phyloP scores from a whole-genome alignment of 2,797 vertebrate species.

The Limnodromus scolopaceus region DNA sequence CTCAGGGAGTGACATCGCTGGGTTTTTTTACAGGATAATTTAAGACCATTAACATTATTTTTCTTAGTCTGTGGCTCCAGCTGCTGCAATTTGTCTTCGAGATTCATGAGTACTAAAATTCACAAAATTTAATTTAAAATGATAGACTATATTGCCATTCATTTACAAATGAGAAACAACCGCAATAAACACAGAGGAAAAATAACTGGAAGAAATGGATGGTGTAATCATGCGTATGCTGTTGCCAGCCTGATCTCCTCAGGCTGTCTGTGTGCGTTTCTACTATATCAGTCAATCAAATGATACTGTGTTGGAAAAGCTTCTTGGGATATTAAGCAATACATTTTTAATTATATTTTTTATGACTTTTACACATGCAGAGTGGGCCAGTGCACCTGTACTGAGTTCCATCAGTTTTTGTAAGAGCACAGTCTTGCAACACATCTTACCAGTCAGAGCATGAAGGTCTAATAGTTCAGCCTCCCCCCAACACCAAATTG shows the following conservation, averaged over 20 bases:
- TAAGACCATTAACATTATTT: not conserved
- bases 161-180: constrained; percentile 33
- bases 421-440: not conserved
- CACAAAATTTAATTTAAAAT: constrained; percentile 71
- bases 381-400: not conserved
- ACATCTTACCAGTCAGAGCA: not conserved
- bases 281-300: constrained; percentile 11
- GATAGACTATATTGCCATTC: constrained; percentile 49
- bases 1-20: not conserved
- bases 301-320: constrained; percentile 3
- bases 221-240: constrained; percentile 16
- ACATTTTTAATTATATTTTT: constrained; percentile 26
- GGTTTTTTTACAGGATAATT: not conserved
- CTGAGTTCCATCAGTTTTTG: not conserved
- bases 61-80: constrained; percentile 9
- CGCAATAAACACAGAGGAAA: constrained; percentile 4
- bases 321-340: constrained; percentile 21
- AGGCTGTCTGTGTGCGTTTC: constrained; percentile 12
- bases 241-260: constrained; percentile 28
- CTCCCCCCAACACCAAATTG: not conserved
- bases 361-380: not conserved
- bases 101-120: constrained; percentile 44
- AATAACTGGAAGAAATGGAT: constrained; percentile 46
- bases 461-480: not conserved
- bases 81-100: constrained; percentile 3